phyloP scores from a whole-genome alignment of 1,140 invertebrate genomes.

The Homalodisca vitripennis region DNA sequence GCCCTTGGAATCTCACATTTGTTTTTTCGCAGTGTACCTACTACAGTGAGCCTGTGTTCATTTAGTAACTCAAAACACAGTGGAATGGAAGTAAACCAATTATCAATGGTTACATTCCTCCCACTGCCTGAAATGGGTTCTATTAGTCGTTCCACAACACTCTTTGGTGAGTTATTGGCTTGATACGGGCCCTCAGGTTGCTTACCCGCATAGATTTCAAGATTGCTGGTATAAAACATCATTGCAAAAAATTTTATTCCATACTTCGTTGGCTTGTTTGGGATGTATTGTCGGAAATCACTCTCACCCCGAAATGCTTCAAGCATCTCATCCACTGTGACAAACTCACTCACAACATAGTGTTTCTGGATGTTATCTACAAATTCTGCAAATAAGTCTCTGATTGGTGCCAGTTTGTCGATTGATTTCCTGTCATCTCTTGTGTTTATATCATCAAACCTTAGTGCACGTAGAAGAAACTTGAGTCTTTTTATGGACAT shows the following conservation, averaged over 20 bases:
- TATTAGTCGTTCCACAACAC: conserved; percentile 37
- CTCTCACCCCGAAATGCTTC: conserved; percentile 45
- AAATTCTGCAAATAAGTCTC: conserved; percentile 44
- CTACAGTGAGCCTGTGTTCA: conserved; percentile 43
- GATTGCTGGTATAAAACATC: conserved; percentile 42
- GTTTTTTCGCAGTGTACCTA: conserved; percentile 45
- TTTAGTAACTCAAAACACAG: not conserved
- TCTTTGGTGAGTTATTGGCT: conserved; percentile 42
- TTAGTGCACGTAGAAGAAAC: conserved; percentile 39
- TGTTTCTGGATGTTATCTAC: conserved; percentile 41
- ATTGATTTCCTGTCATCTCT: conserved; percentile 38
- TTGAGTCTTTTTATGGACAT: conserved; percentile 41
- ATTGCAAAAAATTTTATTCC: conserved; percentile 47
- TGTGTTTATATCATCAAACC: conserved; percentile 43
- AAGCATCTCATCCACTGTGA: conserved; percentile 44
- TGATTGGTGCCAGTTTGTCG: conserved; percentile 45
- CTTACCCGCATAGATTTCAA: conserved; percentile 43
- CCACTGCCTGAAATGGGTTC: conserved; percentile 39
- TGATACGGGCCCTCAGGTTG: conserved; percentile 39
- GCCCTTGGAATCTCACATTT: conserved; percentile 45
- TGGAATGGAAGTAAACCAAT: conserved; percentile 41
- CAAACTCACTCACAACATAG: conserved; percentile 27
- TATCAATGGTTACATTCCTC: conserved; percentile 44
- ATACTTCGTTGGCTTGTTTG: conserved; percentile 47
- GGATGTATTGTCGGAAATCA: conserved; percentile 47